Base-by-base conservation (phyloP, 1,140 invertebrate genomes). In the Lepidurus couesii region DNA sequence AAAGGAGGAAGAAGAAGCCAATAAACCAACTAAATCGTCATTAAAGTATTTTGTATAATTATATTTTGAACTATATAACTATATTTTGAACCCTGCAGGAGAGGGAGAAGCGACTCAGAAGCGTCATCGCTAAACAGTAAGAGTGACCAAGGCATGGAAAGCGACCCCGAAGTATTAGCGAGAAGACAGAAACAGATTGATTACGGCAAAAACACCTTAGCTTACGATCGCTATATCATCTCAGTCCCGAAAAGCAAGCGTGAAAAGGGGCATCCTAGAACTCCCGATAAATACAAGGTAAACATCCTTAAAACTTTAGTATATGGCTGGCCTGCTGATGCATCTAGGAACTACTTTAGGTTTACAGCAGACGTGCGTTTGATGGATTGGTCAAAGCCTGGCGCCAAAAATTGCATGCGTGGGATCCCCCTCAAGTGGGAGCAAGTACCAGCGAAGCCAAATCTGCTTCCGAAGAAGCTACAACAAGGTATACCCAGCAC, bases 121-220 rank as follows among this genome's bases (percentile, higher is more conserved):
- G 53, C 16, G 16, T 65, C 53, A 21, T 65, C 53, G 53, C 9
- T 65, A 7, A 16, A 13, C 16, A 65, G 53, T 21, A 65, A 65
- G 21, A 65, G 53, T 21, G 53, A 65, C 53, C 53, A 65, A 65
- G 44, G 75, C 74, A 43, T 89, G 81, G 94, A 96, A 86, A 90
- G 88, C 44, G 93, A 97, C 87, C 87, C 90, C 16, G 85, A 80
- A 24, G 85, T 93, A 10, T 84, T 98, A 79, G 84, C 88, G 44
- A 88, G 95, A 79, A 88, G 95, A 78, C 93, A 96, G 83, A 97
- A 97, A 85, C 93, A 96, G 85, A 95, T 98, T 84, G 94, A 97
- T 84, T 97, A 95, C 87, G 96, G 96, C 26, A 97, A 97, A 87
- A 96, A 96, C 83, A 97, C 95, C 11, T 85, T 91, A 80, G 94